Base-by-base conservation (phyloP, 1,140 invertebrate genomes). In the Brachionus paranguensis region DNA sequence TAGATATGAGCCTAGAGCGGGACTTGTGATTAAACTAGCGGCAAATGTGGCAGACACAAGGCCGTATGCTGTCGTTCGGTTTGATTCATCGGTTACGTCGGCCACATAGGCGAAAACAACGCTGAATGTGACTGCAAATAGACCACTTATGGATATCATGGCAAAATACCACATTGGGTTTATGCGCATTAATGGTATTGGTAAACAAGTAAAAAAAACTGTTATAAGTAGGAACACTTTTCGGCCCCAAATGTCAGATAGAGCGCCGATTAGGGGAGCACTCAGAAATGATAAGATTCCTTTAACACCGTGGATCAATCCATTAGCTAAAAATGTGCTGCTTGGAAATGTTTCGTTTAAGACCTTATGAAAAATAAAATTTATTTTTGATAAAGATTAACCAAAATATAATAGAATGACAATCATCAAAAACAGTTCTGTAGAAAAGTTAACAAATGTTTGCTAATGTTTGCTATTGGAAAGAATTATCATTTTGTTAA, bases 111-210 rank as follows among this genome's bases (percentile, higher is more conserved):
- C 97, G 91, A 99, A 98, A 29, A 99, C 96, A 84, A 99, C 96
- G 86, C 89, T 90, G 86, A 99, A 99, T 60, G 97, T 99, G 74
- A 99, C 97, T 76, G 97, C 95, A 90, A 99, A 99, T 84, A 98
- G 93, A 84, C 97, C 97, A 85, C 95, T 97, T 88, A 99, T 96
- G 86, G 95, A 97, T 90, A 99, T 97, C 94, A 99, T 96, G 70
- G 96, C 96, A 91, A 99, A 99, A 90, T 99, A 99, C 97, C 97
- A 99, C 95, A 96, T 99, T 72, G 96, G 96, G 91, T 98, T 98
- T 87, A 99, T 94, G 88, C 94, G 96, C 95, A 99, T 98, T 76
- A 99, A 92, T 76, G 97, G 97, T 88, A 99, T 99, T 50, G 98
- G 98, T 85, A 95, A 94, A 91, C 97, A 99, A 5, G 98, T 99